Evolutionary conservation across 2,113 vertebrate species (phyloP), one percentile per base, ranked within the genome.

Genomic region (Pterocles gutturalis): DNA sequence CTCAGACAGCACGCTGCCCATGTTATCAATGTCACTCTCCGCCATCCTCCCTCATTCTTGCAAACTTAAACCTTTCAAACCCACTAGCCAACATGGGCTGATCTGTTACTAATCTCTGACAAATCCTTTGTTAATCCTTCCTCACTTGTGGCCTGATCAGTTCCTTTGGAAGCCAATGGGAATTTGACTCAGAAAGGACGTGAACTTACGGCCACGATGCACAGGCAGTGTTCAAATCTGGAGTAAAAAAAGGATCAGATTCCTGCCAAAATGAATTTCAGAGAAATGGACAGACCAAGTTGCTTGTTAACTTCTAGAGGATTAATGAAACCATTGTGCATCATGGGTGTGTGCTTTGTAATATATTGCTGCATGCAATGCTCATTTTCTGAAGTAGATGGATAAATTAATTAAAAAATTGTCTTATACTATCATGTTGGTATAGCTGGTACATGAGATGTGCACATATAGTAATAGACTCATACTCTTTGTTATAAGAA

Each of bases 71-170:
- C 54, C 82, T 93, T 95, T 90, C 90, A 96, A 93, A 94, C 60
- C 61, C 24, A 87, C 51, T 61, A 83, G 38, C 83, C 79, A 96
- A 24, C 82, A 65, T 21, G n/a, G 45, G 34, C 61, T 58, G 73
- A 94, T 95, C 83, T 95, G 49, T 94, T 89, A 83, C 67, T 93
- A 95, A 95, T 95, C 92, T 95, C 90, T 61, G 51, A 82, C 72
- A 96, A 96, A 96, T 92, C 92, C 92, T 97, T 81, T 58, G 81
- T 87, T 96, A 96, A 93, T 96, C 90, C 88, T 90, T 86, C 51
- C 57, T 95, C 80, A 71, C 79, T 78, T 53, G 83, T 67, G 71
- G 57, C 34, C 55, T 76, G 51, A 15, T 41, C 65, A 87, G 76
- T 65, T 94, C 48, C 80, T 93, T 46, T 45, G 48, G 29, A 84